phyloP scores from a whole-genome alignment of 2,888 invertebrate species.

The Hypercompe scribonia region DNA sequence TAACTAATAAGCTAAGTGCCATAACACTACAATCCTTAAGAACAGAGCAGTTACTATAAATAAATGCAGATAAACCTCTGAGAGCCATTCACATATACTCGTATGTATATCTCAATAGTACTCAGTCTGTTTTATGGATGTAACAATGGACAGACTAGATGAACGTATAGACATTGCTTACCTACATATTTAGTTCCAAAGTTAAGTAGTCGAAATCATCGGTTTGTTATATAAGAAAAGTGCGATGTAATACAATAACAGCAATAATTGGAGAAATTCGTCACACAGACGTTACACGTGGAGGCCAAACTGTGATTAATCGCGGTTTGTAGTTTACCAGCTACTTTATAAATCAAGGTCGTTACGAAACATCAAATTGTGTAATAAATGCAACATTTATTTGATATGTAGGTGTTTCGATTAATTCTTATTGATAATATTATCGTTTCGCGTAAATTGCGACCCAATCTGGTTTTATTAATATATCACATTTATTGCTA shows the following conservation, averaged over 20 bases:
- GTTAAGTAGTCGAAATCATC: not conserved
- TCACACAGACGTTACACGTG: conserved; percentile 47
- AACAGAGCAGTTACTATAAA: not conserved
- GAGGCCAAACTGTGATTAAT: conserved; percentile 37
- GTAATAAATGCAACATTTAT: not conserved
- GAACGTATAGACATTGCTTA: not conserved
- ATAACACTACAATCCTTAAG: not conserved
- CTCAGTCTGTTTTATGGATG: not conserved
- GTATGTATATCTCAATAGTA: not conserved
- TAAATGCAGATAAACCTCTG: not conserved
- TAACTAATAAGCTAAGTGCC: not conserved
- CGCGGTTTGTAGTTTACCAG: conserved; percentile 24
- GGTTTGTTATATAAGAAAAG: conserved; percentile 20
- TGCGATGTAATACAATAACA: conserved; percentile 29
- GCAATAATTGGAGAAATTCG: conserved; percentile 40
- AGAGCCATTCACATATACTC: not conserved
- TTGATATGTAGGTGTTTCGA: not conserved
- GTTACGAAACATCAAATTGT: not conserved
- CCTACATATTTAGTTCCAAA: not conserved
- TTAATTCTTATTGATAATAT: not conserved
- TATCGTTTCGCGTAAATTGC: not conserved
- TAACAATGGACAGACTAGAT: not conserved
- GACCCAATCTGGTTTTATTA: not conserved
- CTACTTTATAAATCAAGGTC: conserved; percentile 19
- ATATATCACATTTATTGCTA: no score